Base-by-base conservation (phyloP, 2,888 invertebrate genomes). In the Nephrocerus scutellatus region DNA sequence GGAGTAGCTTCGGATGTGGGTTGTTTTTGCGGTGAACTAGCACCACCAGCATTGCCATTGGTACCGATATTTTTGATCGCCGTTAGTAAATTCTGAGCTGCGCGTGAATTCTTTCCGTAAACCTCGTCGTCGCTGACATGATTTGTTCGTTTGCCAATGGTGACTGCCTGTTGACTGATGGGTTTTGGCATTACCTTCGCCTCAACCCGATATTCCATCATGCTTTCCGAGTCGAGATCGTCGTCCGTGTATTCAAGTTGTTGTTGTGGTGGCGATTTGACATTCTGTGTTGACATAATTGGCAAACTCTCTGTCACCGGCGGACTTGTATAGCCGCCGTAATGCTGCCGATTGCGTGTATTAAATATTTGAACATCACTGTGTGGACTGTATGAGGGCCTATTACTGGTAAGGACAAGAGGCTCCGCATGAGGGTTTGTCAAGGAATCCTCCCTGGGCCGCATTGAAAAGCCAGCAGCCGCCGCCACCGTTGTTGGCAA, bases 171-270 rank as follows among this genome's bases (percentile, higher is more conserved):
- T 56, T 84, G 84, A 41, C 78, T 74, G 42, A 81, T 76, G 0
- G 84, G 83, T 1, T 80, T 83, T 33, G 75, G 72, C 84, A 84
- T 84, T n/a, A 84, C 83, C 55, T 76, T 79, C 32, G 80, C 77
- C 44, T 82, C 77, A 30, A 79, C 78, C 40, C 72, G 72, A 57
- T 81, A 79, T 59, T 78, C 77, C 12, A 73, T 73, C 23, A 75
- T 61, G n/a, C 53, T 52, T 38, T 66, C 70, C 16, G 69, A 68
- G 28, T 66, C 70, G 10, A 51, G 34, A 30, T 63, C 62, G 34
- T 60, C 55, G 30, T 65, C 66, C 2, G 56, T 56, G 12, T 57
- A 56, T 38, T 60, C 57, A 2, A n/a, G n/a, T n/a, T n/a, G n/a
- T n/a, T 50, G 48, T 18, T 43, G 47, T 7, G 39, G 14, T n/a